Base-by-base conservation (phyloP, 2,797 vertebrate genomes). In the Onychomys torridus region DNA sequence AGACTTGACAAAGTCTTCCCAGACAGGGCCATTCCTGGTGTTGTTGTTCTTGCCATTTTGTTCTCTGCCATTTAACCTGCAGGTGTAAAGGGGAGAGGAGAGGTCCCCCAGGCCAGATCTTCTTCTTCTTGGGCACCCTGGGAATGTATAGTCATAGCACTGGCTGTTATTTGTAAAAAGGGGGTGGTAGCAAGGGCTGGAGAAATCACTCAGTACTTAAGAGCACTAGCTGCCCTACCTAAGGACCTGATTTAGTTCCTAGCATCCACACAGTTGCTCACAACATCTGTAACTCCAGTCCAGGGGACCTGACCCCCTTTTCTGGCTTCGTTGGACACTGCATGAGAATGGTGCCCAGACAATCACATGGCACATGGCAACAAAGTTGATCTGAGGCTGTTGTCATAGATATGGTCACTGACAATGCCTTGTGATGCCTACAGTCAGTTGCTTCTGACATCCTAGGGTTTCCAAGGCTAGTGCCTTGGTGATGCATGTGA, bases 1-100 rank as follows among this genome's bases (percentile, higher is more conserved):
- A 67, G 61, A 34, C 32, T 67, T 85, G 63, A 25, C 8, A 0
- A 17, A 69, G 37, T 65, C 10, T 27, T 59, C 29, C 86, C 37
- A 46, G 17, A 46, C 7, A 46, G 37, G 46, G 11, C 1, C 5
- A 6, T 13, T 6, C 21, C 13, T 52, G 21, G 0, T 52, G 19
- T n/a, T 59, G 21, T 3, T 34, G 25, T 19, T 49, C 46, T 19
- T 3, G 2, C 4, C 27, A 63, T 46, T 63, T 65, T 63, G 25
- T 83, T 83, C 25, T 40, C 37, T 40, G n/a, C 6, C 43, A 82
- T 67, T 55, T 6, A 16, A 14, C 7, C 17, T 5, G 19, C 40
- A 37, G 52, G 52, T 8, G 14, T n/a, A 32, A 32, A 63, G 13
- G 11, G 29, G 13, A 4, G 3, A 67, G 27, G 29, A 27, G 2